Base-by-base conservation (phyloP, 2,113 vertebrate species). In the Puffinus mauretanicus region DNA sequence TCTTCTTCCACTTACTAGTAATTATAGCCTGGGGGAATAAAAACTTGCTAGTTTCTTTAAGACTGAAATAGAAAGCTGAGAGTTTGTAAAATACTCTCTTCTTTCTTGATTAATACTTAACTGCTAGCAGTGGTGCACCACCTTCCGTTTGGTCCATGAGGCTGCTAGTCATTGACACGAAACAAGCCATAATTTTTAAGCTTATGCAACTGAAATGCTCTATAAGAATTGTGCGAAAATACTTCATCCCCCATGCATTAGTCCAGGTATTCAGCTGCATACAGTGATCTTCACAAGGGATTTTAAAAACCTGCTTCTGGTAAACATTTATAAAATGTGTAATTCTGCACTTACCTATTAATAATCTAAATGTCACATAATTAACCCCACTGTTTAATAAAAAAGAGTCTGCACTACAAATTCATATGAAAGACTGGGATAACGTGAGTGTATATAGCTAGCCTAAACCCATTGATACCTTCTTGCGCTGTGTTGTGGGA, bases 1-100 rank as follows among this genome's bases (percentile, higher is more conserved):
- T 40, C 80, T 88, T 84, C 70, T 92, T 93, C 72, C 52, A 73
- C 66, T 95, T 97, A 57, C 29, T 90, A 71, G 67, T 95, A 94
- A 79, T 94, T 82, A 40, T 2, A 42, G 89, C 95, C 95, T 54
- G 24, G 29, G 65, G 94, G 57, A 94, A 83, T 60, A 90, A 66
- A 92, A 92, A 67, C 54, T 58, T 81, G 26, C 25, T 90, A 15
- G 36, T 25, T 89, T 96, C 86, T 91, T 94, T 69, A 95, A 86
- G 78, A 60, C 55, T 71, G 83, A 64, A 80, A 61, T 58, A 78
- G 64, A 79, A 88, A 93, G 60, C 72, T 47, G n/a, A 4, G 46
- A 86, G 21, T 95, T 90, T 55, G 80, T 90, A 71, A 77, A 82
- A 47, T 80, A 20, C 27, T 58, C 25, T 70, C 5, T 46, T 81